A percentile compares a stretch with the other conserved stretches of the same genome.
These are phyloP conservation scores for Dromococcyx pavoninus DNA, from an alignment of 2,797 vertebrate genomes.

Conservation along the genomic window DNA sequence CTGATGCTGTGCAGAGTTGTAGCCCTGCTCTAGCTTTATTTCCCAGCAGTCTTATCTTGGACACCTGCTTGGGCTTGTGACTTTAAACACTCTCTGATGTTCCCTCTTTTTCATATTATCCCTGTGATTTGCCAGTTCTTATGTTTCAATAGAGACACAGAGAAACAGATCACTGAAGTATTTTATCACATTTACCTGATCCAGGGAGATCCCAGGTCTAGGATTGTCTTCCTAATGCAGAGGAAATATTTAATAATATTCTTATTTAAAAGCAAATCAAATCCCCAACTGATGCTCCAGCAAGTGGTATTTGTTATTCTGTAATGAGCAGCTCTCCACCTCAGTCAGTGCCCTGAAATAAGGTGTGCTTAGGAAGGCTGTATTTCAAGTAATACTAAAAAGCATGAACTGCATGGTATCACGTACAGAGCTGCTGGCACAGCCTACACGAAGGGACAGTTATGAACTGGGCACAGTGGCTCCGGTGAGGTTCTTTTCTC, in stretches of 20 bases:
- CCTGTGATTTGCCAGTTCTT: not conserved
- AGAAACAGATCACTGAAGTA: not conserved
- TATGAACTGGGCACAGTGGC: fast-evolving
- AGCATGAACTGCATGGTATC: not conserved
- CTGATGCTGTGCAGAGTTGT: not conserved
- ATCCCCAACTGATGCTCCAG: not conserved
- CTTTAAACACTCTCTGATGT: not conserved
- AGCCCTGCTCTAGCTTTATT: not conserved
- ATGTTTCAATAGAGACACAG: not conserved
- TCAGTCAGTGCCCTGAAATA: not conserved
- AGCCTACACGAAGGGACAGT: not conserved
- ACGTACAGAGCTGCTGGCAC: not conserved
- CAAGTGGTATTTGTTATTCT: not conserved
- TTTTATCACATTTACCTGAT: not conserved
- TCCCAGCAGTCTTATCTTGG: not conserved
- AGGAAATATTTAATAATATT: not conserved
- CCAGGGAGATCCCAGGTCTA: not conserved
- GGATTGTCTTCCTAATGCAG: not conserved
- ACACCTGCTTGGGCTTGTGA: not conserved
- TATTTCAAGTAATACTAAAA: not conserved
- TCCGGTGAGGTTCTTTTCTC: not conserved
- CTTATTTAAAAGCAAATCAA: not conserved
- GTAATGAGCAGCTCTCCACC: fast-evolving
- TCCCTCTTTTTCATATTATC: not conserved
- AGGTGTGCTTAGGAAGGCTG: not conserved